phyloP scores from a whole-genome alignment of 2,888 invertebrate genomes.

The Drosophila imparisetae region DNA sequence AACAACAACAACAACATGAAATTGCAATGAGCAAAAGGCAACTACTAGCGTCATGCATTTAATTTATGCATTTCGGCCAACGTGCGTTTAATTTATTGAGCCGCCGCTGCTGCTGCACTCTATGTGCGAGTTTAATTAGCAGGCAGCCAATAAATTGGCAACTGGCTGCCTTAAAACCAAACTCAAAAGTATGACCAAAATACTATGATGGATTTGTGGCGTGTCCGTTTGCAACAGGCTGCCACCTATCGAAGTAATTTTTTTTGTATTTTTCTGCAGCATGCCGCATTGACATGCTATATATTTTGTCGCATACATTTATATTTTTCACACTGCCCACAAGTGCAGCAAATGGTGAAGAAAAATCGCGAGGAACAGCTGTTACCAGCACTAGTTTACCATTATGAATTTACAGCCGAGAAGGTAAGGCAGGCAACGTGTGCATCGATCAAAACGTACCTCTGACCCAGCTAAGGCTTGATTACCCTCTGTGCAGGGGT shows the following conservation, averaged over 20 bases:
- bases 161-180: slow-evolving; percentile 12
- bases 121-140: slow-evolving; percentile 41
- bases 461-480: neutral
- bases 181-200: slow-evolving; percentile 4
- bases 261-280: slow-evolving; percentile 4
- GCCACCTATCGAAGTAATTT: neutral
- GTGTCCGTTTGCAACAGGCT: slow-evolving; percentile 6
- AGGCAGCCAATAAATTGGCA: slow-evolving; percentile 38
- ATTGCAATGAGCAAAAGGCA: slow-evolving; percentile 16
- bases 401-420: neutral
- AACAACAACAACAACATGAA: slow-evolving; percentile 20
- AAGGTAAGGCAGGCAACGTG: neutral
- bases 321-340: slow-evolving; percentile 3
- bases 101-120: slow-evolving; percentile 19
- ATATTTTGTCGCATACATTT: slow-evolving; percentile 16
- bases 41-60: slow-evolving; percentile 29
- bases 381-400: neutral
- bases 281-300: slow-evolving; percentile 21
- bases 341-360: slow-evolving; percentile 3
- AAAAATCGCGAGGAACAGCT: slow-evolving; percentile 5
- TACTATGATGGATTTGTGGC: slow-evolving; percentile 38
- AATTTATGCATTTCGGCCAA: slow-evolving; percentile 49
- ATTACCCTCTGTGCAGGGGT: neutral
- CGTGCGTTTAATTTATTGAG: slow-evolving; percentile 54
- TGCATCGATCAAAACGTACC: slow-evolving; percentile 21